Conservation (phyloP, 2,888 invertebrate genomes). For the Subacronicta megacephala region DNA sequence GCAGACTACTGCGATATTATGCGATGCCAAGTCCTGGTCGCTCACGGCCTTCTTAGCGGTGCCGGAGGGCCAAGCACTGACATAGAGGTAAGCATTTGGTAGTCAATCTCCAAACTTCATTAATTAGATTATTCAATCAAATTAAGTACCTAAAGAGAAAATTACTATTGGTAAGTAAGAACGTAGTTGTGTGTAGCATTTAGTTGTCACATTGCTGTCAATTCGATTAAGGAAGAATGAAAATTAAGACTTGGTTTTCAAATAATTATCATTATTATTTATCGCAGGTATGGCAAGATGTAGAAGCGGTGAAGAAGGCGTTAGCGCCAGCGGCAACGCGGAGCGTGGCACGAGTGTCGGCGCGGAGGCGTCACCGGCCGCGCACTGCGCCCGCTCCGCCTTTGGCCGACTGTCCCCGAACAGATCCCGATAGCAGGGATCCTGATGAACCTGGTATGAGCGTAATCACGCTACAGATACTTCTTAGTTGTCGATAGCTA, state of each 20-base stretch:
- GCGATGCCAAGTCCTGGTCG: constrained; percentile 96
- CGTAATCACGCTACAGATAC: neutral
- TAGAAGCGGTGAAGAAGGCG: constrained; percentile 92
- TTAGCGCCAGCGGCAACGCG: constrained; percentile 89
- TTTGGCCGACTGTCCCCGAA: constrained; percentile 78
- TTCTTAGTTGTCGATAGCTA: no score
- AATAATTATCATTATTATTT: constrained; percentile 1
- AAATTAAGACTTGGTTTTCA: no score
- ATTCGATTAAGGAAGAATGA: no score
- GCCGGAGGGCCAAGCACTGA: constrained; percentile 92
- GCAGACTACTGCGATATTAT: constrained; percentile 99
- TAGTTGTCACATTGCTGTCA: no score
- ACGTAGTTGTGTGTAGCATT: no score
- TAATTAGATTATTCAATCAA: no score
- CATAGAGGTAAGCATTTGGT: constrained; percentile 91
- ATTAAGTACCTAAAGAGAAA: no score
- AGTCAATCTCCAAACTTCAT: no score
- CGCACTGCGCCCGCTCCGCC: constrained; percentile 59
- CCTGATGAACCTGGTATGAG: constrained; percentile 65
- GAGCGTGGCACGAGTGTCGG: constrained; percentile 84
- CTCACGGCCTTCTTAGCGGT: constrained; percentile 92
- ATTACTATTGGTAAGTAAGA: no score
- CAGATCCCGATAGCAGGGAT: constrained; percentile 61
- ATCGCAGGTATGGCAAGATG: constrained; percentile 92
- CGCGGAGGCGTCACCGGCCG: constrained; percentile 65